These are phyloP conservation scores for Hucho hucho DNA, from an alignment of 2,113 vertebrate species.

Conservation along the genomic window DNA sequence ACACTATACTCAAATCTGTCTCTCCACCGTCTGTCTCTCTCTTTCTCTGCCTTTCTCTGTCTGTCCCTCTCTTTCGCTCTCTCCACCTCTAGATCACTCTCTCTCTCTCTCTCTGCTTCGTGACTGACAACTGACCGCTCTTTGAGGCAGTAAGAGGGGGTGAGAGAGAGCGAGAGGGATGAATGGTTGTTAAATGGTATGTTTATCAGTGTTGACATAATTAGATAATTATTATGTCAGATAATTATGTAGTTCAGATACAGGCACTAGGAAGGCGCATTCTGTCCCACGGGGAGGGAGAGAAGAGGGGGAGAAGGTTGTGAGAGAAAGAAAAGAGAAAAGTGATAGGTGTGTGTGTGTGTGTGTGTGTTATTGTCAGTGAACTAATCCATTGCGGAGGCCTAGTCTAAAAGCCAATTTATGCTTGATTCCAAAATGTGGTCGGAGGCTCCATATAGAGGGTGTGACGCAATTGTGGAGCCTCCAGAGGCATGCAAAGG, in stretches of 20 bases:
- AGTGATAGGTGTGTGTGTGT: background rate
- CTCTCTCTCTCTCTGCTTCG: background rate
- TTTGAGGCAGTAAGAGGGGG: slow-evolving; percentile 28
- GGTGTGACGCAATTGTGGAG: too few species aligned
- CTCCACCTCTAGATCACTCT: slow-evolving; percentile 13
- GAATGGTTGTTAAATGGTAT: background rate
- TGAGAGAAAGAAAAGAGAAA: background rate
- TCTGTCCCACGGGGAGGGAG: background rate
- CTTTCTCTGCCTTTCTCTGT: slow-evolving; percentile 2
- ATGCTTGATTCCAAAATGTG: too few species aligned
- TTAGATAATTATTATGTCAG: too few species aligned
- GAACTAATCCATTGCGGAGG: too few species aligned
- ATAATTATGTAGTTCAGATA: background rate
- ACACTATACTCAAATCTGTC: background rate
- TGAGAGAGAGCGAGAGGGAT: background rate
- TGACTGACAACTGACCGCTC: slow-evolving; percentile 33
- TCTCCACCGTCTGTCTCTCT: background rate
- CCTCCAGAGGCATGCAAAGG: too few species aligned
- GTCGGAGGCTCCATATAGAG: too few species aligned
- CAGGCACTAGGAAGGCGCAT: background rate
- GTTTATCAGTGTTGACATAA: background rate
- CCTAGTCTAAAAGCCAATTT: too few species aligned
- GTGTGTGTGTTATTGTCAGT: background rate
- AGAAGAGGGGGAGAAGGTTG: background rate
- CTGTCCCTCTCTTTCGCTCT: background rate